These are phyloP conservation scores for Crax fasciolata DNA, from an alignment of 2,797 vertebrate species.

Conservation along the genomic window DNA sequence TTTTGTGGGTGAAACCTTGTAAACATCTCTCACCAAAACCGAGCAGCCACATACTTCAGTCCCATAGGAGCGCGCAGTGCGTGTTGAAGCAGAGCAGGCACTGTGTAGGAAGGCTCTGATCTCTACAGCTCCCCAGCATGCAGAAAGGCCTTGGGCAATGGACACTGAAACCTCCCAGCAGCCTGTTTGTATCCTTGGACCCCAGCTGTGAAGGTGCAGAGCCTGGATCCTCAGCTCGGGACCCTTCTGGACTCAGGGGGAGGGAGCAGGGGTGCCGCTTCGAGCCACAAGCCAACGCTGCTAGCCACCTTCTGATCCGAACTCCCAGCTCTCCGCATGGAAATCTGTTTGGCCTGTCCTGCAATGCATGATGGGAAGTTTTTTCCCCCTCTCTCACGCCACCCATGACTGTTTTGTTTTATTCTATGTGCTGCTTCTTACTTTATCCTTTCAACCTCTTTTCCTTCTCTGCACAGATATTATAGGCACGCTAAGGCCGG, in stretches of 20 bases:
- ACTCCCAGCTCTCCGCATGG: constrained; percentile 87
- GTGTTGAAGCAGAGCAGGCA: neutral
- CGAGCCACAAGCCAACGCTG: constrained; percentile 73
- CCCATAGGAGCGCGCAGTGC: neutral
- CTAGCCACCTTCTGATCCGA: constrained; percentile 78
- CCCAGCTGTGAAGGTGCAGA: neutral
- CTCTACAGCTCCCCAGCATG: neutral
- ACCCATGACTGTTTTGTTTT: constrained; percentile 81
- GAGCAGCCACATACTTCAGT: neutral
- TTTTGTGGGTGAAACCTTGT: neutral
- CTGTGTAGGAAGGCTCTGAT: constrained; percentile 37
- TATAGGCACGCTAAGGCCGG: constrained; percentile 98
- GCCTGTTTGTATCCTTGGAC: neutral
- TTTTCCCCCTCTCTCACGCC: constrained; percentile 80
- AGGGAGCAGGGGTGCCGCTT: constrained; percentile 38
- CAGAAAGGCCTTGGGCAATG: neutral
- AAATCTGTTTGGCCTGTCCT: constrained; percentile 80
- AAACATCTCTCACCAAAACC: neutral
- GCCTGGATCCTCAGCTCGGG: neutral
- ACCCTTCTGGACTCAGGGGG: neutral
- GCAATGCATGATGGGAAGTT: constrained; percentile 89
- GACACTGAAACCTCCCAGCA: neutral
- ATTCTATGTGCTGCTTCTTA: constrained; percentile 83
- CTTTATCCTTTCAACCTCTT: constrained; percentile 89
- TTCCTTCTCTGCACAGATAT: constrained; percentile 95